Evolutionary conservation across 2,888 invertebrate species (phyloP), one percentile per base, ranked within the genome.

Genomic region (Troglohyphantes excavatus): DNA sequence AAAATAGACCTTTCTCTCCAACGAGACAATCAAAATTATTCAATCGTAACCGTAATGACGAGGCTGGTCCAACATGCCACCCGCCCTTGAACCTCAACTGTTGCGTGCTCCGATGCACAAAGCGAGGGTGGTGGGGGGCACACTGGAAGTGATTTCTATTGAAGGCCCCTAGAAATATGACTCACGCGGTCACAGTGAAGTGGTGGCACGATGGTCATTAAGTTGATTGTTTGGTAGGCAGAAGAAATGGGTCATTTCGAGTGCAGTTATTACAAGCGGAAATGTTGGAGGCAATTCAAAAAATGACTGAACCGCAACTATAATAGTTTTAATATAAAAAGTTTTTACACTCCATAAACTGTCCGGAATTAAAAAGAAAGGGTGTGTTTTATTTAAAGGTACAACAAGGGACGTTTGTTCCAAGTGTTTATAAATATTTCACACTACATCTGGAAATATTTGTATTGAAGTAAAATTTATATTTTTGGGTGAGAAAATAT

Each of bases 11-110:
- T 53, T 39, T 11, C 39, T 39, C 13, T 13, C 39, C 1, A 39
- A 39, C 17, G 53, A 53, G n/a, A 53, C 53, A 53, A 53, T 53
- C 53, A 2, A 53, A 53, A 53, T 53, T 53, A 53, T 53, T 53
- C 53, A 53, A 53, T 53, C 53, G 53, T n/a, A 53, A 13, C 53
- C 53, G n/a, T 53, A 53, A 53, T 53, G 53, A 53, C 53, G 17
- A 13, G 53, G 9, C 53, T 53, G n/a, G 17, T 17, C 5, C 53
- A 53, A 53, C 53, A 13, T 53, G 13, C 53, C n/a, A 17, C 53
- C n/a, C 53, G n/a, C 53, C 53, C 53, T 53, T 53, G 53, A 53
- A 53, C 53, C 53, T 53, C n/a, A 53, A 53, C 53, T 53, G 53
- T 53, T 53, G 53, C 53, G 53, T 53, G 53, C n/a, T n/a, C 53